These are phyloP conservation scores for Megalops atlanticus DNA, from an alignment of 2,113 vertebrate genomes.

Conservation along the genomic window DNA sequence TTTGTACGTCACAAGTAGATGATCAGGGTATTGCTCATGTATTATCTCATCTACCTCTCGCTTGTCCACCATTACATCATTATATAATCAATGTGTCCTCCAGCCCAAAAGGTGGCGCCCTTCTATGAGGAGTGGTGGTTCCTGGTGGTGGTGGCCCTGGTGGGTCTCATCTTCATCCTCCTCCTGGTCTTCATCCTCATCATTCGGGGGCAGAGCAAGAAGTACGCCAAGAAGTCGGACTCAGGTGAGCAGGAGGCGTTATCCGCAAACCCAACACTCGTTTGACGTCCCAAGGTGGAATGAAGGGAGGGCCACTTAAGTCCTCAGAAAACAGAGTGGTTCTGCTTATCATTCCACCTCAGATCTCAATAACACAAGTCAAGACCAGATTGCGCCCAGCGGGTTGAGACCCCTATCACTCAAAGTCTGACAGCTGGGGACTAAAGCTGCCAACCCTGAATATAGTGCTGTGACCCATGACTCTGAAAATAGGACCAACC, in stretches of 20 bases:
- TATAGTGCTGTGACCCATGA: background rate
- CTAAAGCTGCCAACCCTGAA: background rate
- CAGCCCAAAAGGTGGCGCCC: conserved; percentile 90
- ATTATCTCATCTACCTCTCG: background rate
- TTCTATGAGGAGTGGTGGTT: conserved; percentile 99
- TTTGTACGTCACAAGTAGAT: background rate
- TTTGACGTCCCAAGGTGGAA: no score
- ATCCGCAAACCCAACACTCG: background rate
- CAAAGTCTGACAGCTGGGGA: background rate
- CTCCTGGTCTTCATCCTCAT: conserved; percentile 93
- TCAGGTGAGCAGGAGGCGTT: conserved; percentile 72
- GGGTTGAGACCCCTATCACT: conserved; percentile 2
- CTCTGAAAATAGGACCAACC: background rate
- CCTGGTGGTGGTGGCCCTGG: conserved; percentile 90
- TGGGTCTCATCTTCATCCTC: conserved; percentile 95
- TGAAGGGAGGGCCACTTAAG: no score
- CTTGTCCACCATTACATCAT: background rate
- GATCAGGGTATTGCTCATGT: background rate
- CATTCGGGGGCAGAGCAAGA: conserved; percentile 95
- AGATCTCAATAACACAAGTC: background rate
- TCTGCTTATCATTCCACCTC: background rate
- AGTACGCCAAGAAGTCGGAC: conserved; percentile 92
- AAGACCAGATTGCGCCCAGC: background rate
- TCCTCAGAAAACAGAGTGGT: background rate
- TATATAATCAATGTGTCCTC: conserved; percentile 25